A percentile compares a stretch with the other conserved stretches of the same genome.
These are phyloP conservation scores for Drosophila lacteicornis DNA, from an alignment of 1,140 invertebrate genomes.

Conservation along the genomic window DNA sequence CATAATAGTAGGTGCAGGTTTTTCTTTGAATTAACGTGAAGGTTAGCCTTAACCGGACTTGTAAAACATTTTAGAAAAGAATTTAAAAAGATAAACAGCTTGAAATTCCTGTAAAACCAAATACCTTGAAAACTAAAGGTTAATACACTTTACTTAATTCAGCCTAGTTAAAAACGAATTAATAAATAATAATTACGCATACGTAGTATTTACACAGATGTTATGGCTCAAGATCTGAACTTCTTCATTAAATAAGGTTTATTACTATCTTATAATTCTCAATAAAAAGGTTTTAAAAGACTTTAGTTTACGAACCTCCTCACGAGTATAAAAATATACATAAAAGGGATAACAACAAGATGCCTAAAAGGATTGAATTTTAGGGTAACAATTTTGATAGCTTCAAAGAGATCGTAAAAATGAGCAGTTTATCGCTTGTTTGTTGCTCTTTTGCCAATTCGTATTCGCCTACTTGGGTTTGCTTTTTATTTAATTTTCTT, in stretches of 20 bases:
- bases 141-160: neutral
- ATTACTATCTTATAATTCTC: neutral
- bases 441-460: constrained; percentile 34
- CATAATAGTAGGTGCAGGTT: too few species aligned
- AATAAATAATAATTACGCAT: neutral
- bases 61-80: neutral
- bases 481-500: constrained; percentile 32
- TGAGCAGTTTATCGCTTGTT: constrained; percentile 13
- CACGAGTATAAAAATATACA: neutral
- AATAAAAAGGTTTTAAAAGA: neutral
- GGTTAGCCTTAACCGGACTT: neutral
- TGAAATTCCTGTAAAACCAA: neutral
- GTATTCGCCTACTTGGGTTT: constrained; percentile 26
- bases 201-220: constrained; percentile 1
- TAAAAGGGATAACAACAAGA: neutral
- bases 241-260: neutral
- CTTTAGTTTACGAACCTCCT: neutral
- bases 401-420: constrained; percentile 12
- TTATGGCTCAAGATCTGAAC: neutral
- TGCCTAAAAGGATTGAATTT: neutral
- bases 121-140: neutral
- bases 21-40: neutral
- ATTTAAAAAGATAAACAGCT: too few species aligned
- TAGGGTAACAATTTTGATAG: constrained; percentile 10
- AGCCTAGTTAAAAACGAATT: neutral